Percentiles rank a stretch among this genome's conserved stretches.
phyloP scores from a whole-genome alignment of 1,140 invertebrate genomes.

The Bombus turneri region DNA sequence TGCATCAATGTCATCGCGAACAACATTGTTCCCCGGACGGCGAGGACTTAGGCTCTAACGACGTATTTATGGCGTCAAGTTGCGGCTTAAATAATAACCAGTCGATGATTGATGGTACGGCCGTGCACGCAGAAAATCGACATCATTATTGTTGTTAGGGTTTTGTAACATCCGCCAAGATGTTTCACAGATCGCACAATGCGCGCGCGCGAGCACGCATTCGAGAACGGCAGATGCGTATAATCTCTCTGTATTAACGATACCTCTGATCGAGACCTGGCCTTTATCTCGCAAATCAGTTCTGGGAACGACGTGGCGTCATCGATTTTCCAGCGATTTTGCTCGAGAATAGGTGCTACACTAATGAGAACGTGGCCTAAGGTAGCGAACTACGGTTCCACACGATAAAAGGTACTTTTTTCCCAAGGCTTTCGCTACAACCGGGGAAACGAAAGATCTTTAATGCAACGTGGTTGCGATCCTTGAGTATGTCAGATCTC shows the following conservation, averaged over 20 bases:
- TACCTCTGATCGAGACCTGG: conserved; percentile 42
- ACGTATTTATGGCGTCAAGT: conserved; percentile 81
- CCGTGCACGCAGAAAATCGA: conserved; percentile 78
- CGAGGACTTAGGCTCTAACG: conserved; percentile 77
- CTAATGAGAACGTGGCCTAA: background rate
- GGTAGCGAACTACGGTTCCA: background rate
- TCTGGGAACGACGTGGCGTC: conserved; percentile 21
- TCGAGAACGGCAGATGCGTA: conserved; percentile 72
- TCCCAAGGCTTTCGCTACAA: no score
- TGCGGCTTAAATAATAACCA: conserved; percentile 82
- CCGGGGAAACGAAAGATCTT: background rate
- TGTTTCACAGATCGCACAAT: conserved; percentile 70
- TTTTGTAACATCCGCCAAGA: conserved; percentile 69
- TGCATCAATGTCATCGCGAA: conserved; percentile 79
- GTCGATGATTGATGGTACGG: conserved; percentile 79
- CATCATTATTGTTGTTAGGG: conserved; percentile 81
- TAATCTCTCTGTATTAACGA: conserved; percentile 70
- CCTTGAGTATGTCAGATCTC: no score
- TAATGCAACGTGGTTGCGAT: background rate
- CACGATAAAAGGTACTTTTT: background rate
- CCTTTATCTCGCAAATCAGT: conserved; percentile 42
- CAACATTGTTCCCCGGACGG: conserved; percentile 70
- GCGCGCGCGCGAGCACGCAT: conserved; percentile 1
- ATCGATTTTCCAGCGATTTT: conserved; percentile 11
- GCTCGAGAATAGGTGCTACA: background rate